phyloP scores from a whole-genome alignment of 2,113 vertebrate species.

The Clarias gariepinus region DNA sequence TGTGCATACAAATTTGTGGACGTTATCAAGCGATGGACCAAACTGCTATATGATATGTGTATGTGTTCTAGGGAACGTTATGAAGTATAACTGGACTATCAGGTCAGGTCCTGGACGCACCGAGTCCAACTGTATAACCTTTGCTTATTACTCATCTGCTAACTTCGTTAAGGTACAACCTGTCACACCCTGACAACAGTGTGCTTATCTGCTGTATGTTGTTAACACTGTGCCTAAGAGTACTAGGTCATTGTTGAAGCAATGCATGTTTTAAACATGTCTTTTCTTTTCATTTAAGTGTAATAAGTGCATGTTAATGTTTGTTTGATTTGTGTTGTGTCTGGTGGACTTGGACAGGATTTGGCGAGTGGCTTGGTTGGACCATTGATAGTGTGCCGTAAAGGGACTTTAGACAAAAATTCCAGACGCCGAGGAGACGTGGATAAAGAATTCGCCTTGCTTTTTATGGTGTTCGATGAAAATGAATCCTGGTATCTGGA shows the following conservation, averaged over 20 bases:
- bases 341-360: constrained; percentile 74
- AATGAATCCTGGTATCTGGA: constrained; percentile 92
- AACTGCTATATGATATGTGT: not conserved
- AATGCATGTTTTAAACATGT: not conserved
- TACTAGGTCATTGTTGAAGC: not conserved
- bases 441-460: constrained; percentile 86
- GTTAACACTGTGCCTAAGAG: not conserved
- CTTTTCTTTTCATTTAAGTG: not conserved
- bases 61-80: constrained; percentile 72
- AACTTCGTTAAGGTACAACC: constrained; percentile 83
- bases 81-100: constrained; percentile 84
- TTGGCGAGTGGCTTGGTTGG: constrained; percentile 90
- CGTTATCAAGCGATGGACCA: not conserved
- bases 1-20: not conserved
- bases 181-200: not conserved
- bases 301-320: not conserved
- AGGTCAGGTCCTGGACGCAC: constrained; percentile 83
- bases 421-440: constrained; percentile 77
- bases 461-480: constrained; percentile 92
- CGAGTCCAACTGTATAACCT: constrained; percentile 89
- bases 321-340: constrained; percentile 51
- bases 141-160: constrained; percentile 86
- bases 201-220: not conserved
- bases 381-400: constrained; percentile 87
- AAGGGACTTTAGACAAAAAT: constrained; percentile 71